Evolutionary conservation across 1,140 invertebrate species (phyloP).

Genomic region (Euura saliciscinereae): DNA sequence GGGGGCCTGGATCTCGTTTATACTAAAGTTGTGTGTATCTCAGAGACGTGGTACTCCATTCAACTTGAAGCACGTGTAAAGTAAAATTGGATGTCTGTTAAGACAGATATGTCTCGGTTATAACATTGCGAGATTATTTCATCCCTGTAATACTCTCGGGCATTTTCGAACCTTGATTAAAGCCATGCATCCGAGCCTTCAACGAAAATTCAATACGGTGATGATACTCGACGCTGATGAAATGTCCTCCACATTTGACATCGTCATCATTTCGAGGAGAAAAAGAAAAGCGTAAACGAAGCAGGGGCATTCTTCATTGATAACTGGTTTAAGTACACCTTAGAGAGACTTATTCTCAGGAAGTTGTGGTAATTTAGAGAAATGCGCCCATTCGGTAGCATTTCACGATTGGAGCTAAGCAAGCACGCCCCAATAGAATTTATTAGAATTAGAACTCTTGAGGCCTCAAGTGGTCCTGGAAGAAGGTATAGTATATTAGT

Average conservation of each 20-base stretch:
- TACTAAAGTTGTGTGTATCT: background rate
- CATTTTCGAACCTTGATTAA: background rate
- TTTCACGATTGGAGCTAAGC: slow-evolving; percentile 33
- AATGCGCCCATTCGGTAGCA: slow-evolving; percentile 26
- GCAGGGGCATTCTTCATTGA: background rate
- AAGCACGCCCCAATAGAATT: slow-evolving; percentile 35
- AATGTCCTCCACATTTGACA: too few species aligned
- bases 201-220: background rate
- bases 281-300: too few species aligned
- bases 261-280: too few species aligned
- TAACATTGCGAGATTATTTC: slow-evolving; percentile 1
- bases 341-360: background rate
- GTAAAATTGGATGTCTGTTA: slow-evolving; percentile 7
- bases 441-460: slow-evolving; percentile 53
- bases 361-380: background rate
- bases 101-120: slow-evolving; percentile 1
- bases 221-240: background rate
- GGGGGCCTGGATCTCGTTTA: background rate
- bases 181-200: background rate
- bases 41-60: background rate
- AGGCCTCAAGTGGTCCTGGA: slow-evolving; percentile 33
- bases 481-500: slow-evolving; percentile 40
- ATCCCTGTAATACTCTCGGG: background rate
- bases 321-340: background rate
- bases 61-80: background rate